Conservation (phyloP, 1,140 invertebrate species). For the Akabosia matsudoensis region DNA sequence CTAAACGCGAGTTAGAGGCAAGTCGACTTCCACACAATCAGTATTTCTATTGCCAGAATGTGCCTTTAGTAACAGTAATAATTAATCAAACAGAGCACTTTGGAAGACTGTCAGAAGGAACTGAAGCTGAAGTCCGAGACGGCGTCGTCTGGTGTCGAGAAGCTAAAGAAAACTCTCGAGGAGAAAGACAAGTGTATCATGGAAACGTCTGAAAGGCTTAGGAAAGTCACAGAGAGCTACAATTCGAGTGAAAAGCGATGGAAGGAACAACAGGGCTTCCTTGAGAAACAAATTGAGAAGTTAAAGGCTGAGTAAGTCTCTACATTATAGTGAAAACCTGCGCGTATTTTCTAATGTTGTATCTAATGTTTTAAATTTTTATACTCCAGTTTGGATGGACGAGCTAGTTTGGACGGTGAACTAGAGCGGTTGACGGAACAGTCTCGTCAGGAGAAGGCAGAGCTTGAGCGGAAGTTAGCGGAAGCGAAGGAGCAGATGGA, state of each 20-base stretch:
- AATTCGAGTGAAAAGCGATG: constrained; percentile 1
- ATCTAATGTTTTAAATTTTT: too few species aligned
- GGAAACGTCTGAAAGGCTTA: not conserved
- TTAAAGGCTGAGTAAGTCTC: not conserved
- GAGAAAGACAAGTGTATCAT: constrained; percentile 17
- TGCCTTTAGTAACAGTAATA: not conserved
- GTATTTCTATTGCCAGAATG: not conserved
- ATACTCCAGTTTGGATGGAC: not conserved
- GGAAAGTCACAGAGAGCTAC: constrained; percentile 6
- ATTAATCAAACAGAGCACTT: not conserved
- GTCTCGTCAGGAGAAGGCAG: not conserved
- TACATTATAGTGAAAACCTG: not conserved
- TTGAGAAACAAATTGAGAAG: not conserved
- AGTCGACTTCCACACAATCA: not conserved
- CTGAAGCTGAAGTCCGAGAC: not conserved
- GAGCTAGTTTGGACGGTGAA: not conserved
- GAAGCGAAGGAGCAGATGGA: not conserved
- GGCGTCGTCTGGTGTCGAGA: not conserved
- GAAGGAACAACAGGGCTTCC: not conserved
- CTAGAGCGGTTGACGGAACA: not conserved
- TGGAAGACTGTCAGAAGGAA: constrained; percentile 14
- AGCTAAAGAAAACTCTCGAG: not conserved
- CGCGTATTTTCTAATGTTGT: too few species aligned
- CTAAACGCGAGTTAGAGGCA: not conserved
- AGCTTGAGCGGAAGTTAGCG: constrained; percentile 4